Evolutionary conservation across 2,797 vertebrate genomes (phyloP).

Genomic region (Hafferia zeledoni): DNA sequence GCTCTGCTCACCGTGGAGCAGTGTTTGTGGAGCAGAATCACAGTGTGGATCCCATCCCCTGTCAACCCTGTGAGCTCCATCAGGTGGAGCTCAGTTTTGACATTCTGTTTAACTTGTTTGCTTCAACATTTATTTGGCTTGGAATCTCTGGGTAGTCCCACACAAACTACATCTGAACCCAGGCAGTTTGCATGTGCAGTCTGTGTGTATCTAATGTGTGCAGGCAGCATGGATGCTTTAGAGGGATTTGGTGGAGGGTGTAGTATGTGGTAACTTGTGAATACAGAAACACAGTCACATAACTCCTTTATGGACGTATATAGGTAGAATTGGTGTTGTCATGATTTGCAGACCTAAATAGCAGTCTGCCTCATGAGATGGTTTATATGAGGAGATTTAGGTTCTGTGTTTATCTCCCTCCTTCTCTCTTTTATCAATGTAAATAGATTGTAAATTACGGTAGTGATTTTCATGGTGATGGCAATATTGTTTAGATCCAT

Average conservation of each 20-base stretch:
- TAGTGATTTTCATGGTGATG: background rate
- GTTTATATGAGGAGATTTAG: background rate
- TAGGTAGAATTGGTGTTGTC: background rate
- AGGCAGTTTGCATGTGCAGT: background rate
- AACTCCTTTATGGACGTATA: background rate
- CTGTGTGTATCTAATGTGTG: background rate
- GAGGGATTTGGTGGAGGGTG: background rate
- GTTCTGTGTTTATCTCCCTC: background rate
- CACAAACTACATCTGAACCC: background rate
- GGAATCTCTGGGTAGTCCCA: background rate
- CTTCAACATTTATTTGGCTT: fast-evolving
- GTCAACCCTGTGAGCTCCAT: background rate
- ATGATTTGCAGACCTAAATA: background rate
- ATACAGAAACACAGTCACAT: background rate
- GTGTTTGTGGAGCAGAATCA: background rate
- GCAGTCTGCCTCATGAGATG: background rate
- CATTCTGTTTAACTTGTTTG: background rate
- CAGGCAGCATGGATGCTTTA: background rate
- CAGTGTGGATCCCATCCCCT: background rate
- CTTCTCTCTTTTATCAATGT: background rate
- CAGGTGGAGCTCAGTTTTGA: background rate
- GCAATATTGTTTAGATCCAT: background rate
- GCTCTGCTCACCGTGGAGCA: background rate
- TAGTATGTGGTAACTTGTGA: background rate
- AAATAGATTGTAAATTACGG: background rate